Conservation (phyloP, 1,140 invertebrate genomes). For the Seison nebaliae region DNA sequence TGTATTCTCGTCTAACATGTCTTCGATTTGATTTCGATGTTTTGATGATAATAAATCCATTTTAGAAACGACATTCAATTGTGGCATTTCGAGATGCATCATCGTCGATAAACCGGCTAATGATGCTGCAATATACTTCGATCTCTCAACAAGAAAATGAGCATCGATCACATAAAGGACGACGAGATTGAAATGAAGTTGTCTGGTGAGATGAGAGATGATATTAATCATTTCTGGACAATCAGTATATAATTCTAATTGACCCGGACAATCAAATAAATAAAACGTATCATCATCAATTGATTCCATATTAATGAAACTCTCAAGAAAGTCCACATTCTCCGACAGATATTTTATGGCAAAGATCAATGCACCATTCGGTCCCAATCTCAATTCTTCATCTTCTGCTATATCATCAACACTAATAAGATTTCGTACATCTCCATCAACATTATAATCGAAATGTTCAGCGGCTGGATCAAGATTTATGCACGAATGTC, state of each 20-base stretch:
- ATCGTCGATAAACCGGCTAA: slow-evolving; percentile 78
- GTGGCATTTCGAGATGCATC: slow-evolving; percentile 74
- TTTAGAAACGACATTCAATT: slow-evolving; percentile 77
- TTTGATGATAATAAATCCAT: slow-evolving; percentile 65
- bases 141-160: slow-evolving; percentile 77
- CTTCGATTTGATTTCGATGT: slow-evolving; percentile 47
- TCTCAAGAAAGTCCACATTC: slow-evolving; percentile 68
- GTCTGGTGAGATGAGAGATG: slow-evolving; percentile 41
- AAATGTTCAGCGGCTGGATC: slow-evolving; percentile 91
- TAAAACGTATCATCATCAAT: slow-evolving; percentile 40
- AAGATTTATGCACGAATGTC: slow-evolving; percentile 64
- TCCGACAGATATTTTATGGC: slow-evolving; percentile 77
- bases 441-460: slow-evolving; percentile 55
- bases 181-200: slow-evolving; percentile 66
- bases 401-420: slow-evolving; percentile 90
- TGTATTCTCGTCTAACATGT: slow-evolving; percentile 8
- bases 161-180: slow-evolving; percentile 73
- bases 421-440: slow-evolving; percentile 71
- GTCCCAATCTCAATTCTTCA: slow-evolving; percentile 69
- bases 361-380: slow-evolving; percentile 82
- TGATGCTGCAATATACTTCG: slow-evolving; percentile 75
- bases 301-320: slow-evolving; percentile 47
- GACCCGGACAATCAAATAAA: slow-evolving; percentile 92
- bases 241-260: slow-evolving; percentile 92
- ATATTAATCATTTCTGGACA: slow-evolving; percentile 58